Percentiles rank a stretch among this genome's conserved stretches.
Evolutionary conservation across 2,113 vertebrate genomes (phyloP).

Genomic region (Apus apus): DNA sequence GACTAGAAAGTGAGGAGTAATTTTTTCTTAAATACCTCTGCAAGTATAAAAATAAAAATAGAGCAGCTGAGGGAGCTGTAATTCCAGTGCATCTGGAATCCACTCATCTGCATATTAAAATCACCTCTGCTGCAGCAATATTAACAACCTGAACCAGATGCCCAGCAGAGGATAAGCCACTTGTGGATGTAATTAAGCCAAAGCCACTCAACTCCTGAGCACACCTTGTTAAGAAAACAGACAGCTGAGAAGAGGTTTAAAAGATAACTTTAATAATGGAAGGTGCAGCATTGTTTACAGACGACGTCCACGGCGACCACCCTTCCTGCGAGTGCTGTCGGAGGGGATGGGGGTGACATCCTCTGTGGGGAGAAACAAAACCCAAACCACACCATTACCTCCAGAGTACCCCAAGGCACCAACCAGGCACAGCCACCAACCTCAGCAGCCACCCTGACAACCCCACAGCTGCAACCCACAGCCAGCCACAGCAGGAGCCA

Average conservation of each 20-base stretch:
- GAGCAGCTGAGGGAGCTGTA: neutral
- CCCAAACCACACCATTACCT: neutral
- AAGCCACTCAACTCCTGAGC: neutral
- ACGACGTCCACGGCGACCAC: conserved; percentile 95
- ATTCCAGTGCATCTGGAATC: neutral
- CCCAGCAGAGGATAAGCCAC: neutral
- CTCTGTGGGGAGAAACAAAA: conserved; percentile 78
- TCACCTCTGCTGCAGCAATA: neutral
- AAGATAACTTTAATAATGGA: conserved; percentile 84
- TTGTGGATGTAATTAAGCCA: neutral
- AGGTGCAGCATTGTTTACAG: conserved; percentile 81
- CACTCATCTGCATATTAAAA: fast-evolving
- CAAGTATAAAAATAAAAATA: neutral
- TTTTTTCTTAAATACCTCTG: neutral
- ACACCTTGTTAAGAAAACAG: neutral
- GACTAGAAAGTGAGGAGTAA: neutral
- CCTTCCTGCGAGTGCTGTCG: conserved; percentile 98
- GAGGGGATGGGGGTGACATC: conserved; percentile 98
- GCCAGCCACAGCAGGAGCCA: fast-evolving
- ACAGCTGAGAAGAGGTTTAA: neutral
- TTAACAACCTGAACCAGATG: neutral
- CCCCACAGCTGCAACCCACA: neutral
- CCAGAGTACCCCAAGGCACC: neutral
- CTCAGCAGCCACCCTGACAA: neutral
- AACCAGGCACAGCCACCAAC: neutral